A percentile compares a stretch with the other conserved stretches of the same genome.
phyloP scores from a whole-genome alignment of 2,888 invertebrate species.

The Lamproptera curius region DNA sequence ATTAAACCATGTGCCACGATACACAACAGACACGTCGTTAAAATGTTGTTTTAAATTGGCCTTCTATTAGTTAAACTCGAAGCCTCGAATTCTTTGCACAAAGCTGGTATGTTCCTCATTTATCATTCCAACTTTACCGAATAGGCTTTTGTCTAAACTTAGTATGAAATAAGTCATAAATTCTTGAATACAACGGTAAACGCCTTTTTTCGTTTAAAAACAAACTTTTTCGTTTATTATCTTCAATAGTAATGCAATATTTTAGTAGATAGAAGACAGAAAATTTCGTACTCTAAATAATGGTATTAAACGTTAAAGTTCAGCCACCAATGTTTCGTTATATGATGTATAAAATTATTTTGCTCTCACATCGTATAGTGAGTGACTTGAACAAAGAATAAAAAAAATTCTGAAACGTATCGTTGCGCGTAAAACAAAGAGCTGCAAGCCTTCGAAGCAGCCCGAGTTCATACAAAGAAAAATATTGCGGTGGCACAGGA shows the following conservation, averaged over 20 bases:
- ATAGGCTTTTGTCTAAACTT: constrained; percentile 15
- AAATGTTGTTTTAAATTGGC: constrained; percentile 11
- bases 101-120: constrained; percentile 13
- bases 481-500: constrained; percentile 66
- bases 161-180: constrained; percentile 17
- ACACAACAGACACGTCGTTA: not conserved
- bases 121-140: constrained; percentile 17
- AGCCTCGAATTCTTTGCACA: no score
- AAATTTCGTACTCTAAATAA: no score
- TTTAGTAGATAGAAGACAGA: not conserved
- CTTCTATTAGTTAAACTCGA: constrained; percentile 7
- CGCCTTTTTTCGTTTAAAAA: constrained; percentile 13
- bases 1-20: not conserved
- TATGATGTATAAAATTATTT: no score
- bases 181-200: constrained; percentile 17
- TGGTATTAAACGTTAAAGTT: no score
- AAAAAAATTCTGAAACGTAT: constrained; percentile 70
- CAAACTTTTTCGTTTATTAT: constrained; percentile 15
- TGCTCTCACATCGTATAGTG: constrained; percentile 42
- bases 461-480: constrained; percentile 67
- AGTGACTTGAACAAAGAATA: constrained; percentile 66
- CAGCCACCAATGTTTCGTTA: no score
- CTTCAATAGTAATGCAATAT: constrained; percentile 4
- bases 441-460: constrained; percentile 47
- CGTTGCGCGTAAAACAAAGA: constrained; percentile 69